A percentile compares a stretch with the other conserved stretches of the same genome.
Evolutionary conservation across 2,888 invertebrate genomes (phyloP).

Genomic region (Drosophila greeni): DNA sequence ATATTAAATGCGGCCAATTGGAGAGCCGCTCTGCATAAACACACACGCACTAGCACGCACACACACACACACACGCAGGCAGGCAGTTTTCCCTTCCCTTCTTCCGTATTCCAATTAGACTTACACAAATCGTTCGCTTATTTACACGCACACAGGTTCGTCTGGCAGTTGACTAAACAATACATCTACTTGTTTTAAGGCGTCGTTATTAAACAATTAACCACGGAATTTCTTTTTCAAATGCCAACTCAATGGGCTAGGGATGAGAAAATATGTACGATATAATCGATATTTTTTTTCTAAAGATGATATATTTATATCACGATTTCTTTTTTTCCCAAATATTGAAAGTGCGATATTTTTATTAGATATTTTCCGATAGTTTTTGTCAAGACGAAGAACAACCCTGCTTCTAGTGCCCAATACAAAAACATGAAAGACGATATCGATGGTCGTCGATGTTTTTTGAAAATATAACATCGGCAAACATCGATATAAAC

Average conservation of each 20-base stretch:
- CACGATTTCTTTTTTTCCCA: too few relatives aligned
- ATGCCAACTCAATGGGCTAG: slow-evolving; percentile 58
- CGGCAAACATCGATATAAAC: too few relatives aligned
- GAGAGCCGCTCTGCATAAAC: slow-evolving; percentile 14
- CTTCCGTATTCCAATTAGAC: slow-evolving; percentile 48
- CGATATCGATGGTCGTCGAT: too few relatives aligned
- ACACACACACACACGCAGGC: slow-evolving; percentile 1
- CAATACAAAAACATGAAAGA: too few relatives aligned
- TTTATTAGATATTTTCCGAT: too few relatives aligned
- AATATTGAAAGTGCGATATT: too few relatives aligned
- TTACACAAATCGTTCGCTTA: slow-evolving; percentile 38
- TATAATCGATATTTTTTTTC: neutral
- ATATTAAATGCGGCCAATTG: slow-evolving; percentile 11
- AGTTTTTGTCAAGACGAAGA: too few relatives aligned
- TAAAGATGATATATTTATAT: neutral
- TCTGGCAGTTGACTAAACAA: slow-evolving; percentile 37
- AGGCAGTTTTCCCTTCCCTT: slow-evolving; percentile 7
- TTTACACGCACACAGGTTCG: slow-evolving; percentile 32
- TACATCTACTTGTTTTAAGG: slow-evolving; percentile 45
- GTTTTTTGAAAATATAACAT: too few relatives aligned
- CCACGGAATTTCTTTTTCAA: slow-evolving; percentile 53
- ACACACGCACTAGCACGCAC: slow-evolving; percentile 10
- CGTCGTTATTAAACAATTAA: slow-evolving; percentile 44
- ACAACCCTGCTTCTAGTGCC: too few relatives aligned
- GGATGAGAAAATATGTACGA: slow-evolving; percentile 1